A percentile compares a stretch with the other conserved stretches of the same genome.
Evolutionary conservation across 2,113 vertebrate species (phyloP).

Genomic region (Epinephelus fuscoguttatus): DNA sequence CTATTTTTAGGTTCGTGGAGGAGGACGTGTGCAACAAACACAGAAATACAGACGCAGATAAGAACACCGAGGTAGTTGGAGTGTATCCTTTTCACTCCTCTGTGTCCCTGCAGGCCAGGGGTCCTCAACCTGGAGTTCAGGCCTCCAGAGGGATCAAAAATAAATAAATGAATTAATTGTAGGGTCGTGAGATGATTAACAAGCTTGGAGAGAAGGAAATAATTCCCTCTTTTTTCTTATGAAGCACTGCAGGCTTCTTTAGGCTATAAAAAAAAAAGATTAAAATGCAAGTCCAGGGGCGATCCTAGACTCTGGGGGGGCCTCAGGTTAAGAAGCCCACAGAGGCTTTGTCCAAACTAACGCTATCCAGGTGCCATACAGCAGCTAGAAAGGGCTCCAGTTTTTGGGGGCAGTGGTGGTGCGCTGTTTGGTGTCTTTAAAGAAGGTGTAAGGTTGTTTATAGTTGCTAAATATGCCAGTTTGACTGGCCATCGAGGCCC

Average conservation of each 20-base stretch:
- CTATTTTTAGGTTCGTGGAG: slow-evolving; percentile 55
- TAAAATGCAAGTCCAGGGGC: too few relatives aligned
- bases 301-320: too few relatives aligned
- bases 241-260: not conserved
- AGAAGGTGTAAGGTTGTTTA: too few relatives aligned
- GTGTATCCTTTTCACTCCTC: not conserved
- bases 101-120: not conserved
- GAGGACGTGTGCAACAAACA: slow-evolving; percentile 18
- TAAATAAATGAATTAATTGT: not conserved
- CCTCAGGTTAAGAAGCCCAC: too few relatives aligned
- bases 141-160: not conserved
- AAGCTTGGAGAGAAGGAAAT: not conserved
- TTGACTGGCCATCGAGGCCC: too few relatives aligned
- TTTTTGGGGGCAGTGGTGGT: too few relatives aligned
- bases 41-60: slow-evolving; percentile 5
- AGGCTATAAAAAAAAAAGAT: not conserved
- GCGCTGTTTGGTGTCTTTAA: too few relatives aligned
- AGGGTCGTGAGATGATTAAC: not conserved
- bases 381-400: too few relatives aligned
- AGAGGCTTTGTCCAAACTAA: too few relatives aligned
- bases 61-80: slow-evolving; percentile 12
- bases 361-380: too few relatives aligned
- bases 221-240: not conserved
- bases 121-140: not conserved
- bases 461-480: too few relatives aligned